Conservation (phyloP, 2,888 invertebrate species). For the Nasonovia ribisnigri region DNA sequence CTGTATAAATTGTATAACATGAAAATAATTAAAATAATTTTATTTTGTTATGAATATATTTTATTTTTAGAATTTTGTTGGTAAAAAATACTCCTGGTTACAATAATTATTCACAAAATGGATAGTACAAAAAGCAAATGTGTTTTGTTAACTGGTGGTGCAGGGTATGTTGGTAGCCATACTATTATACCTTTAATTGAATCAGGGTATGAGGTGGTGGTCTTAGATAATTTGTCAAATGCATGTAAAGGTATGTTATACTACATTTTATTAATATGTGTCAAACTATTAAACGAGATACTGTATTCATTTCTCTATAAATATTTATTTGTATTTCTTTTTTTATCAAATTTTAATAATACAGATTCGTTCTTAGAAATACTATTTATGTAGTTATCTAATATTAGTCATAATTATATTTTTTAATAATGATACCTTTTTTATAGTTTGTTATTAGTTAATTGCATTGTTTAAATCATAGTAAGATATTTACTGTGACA, state of each 20-base stretch:
- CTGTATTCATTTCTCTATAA: background rate
- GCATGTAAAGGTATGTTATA: constrained; percentile 76
- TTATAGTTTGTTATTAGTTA: constrained; percentile 18
- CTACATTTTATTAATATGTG: constrained; percentile 11
- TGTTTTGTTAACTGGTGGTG: constrained; percentile 81
- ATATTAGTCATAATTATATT: constrained; percentile 5
- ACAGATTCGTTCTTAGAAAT: background rate
- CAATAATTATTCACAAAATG: constrained; percentile 44
- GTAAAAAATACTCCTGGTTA: background rate
- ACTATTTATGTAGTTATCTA: background rate
- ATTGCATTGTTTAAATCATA: constrained; percentile 39
- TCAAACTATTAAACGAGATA: constrained; percentile 6
- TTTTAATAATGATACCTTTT: background rate
- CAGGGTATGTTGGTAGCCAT: constrained; percentile 95
- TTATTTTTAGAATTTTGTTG: background rate
- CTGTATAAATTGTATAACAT: background rate
- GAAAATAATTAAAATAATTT: background rate
- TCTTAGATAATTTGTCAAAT: constrained; percentile 90
- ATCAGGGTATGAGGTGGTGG: constrained; percentile 82
- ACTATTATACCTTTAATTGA: constrained; percentile 85
- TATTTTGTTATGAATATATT: background rate
- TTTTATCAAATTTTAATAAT: constrained; percentile 20
- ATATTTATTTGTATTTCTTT: background rate
- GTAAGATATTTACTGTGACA: background rate
- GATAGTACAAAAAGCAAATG: constrained; percentile 40